Percentiles rank a stretch among this genome's conserved stretches.
phyloP scores from a whole-genome alignment of 2,888 invertebrate genomes.

The Stramonita haemastoma region DNA sequence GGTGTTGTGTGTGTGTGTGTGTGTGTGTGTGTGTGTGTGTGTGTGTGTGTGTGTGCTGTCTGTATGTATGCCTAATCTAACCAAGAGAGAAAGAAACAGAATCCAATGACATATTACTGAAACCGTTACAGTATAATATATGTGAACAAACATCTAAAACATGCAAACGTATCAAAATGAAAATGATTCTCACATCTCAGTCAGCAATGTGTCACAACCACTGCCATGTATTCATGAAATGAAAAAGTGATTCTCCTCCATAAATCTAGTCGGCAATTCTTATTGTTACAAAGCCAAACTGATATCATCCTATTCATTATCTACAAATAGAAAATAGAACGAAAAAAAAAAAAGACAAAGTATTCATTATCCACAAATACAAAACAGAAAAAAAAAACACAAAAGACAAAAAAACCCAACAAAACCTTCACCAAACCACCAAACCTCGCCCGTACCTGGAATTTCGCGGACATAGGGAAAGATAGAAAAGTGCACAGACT shows the following conservation, averaged over 20 bases:
- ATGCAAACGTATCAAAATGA: background rate
- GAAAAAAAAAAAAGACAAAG: background rate
- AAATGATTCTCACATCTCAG: background rate
- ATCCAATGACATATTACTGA: no score
- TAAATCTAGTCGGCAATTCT: background rate
- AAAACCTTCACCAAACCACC: background rate
- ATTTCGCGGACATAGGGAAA: constrained; percentile 66
- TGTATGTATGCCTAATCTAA: no score
- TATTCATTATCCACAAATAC: constrained; percentile 37
- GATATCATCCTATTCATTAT: no score
- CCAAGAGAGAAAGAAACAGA: no score
- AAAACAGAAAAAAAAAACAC: constrained; percentile 15
- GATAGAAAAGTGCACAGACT: constrained; percentile 63
- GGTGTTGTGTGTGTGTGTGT: no score
- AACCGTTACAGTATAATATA: no score
- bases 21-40: no score
- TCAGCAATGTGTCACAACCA: background rate
- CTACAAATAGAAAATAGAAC: background rate
- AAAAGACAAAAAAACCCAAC: background rate
- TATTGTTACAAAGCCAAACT: no score
- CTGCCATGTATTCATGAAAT: no score
- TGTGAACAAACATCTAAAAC: background rate
- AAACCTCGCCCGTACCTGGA: constrained; percentile 50
- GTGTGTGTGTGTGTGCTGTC: no score
- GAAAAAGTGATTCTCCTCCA: background rate